Base-by-base conservation (phyloP, 2,113 vertebrate species). In the Nicator chloris region DNA sequence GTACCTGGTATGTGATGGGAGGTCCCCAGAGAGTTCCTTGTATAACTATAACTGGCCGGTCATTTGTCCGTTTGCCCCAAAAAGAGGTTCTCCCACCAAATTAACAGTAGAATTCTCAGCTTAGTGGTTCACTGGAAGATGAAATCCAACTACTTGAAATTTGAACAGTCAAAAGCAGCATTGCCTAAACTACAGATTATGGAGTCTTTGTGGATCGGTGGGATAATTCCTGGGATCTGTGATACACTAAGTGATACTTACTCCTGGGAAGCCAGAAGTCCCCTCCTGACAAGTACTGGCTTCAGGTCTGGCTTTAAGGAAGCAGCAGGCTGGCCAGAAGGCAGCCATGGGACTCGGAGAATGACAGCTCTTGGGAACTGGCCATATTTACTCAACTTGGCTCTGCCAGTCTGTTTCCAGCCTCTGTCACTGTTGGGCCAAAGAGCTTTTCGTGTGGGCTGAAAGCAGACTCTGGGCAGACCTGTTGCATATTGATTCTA, bases 21-120 rank as follows among this genome's bases (percentile, higher is more conserved):
- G 14, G 33, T 82, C 45, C 72, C 51, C 22, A 70, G 65, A 90
- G 31, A 85, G 49, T 47, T 93, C 64, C 78, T 86, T 0, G 0
- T 93, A 21, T 18, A 39, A 18, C 60, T 72, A 5, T 45, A 80
- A 72, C 37, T 69, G 37, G 35, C 53, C n/a, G 44, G 45, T 53
- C 20, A 61, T 40, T 77, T 92, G 44, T 86, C 54, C 40, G 1
- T 53, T 77, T 75, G 28, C 56, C 91, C 87, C 88, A 94, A 63
- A 95, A 28, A 92, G 69, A 88, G 54, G 81, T 66, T 93, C 81
- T 95, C 70, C 68, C 86, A 76, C 73, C 35, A 59, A 96, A 92
- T 28, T 91, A 95, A 92, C 18, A 83, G 35, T 51, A 82, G 51
- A 85, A 17, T 81, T 93, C 86, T 83, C 90, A 64, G 21, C 66